Evolutionary conservation across 2,797 vertebrate species (phyloP).

Genomic region (Enteromius fasciolatus): DNA sequence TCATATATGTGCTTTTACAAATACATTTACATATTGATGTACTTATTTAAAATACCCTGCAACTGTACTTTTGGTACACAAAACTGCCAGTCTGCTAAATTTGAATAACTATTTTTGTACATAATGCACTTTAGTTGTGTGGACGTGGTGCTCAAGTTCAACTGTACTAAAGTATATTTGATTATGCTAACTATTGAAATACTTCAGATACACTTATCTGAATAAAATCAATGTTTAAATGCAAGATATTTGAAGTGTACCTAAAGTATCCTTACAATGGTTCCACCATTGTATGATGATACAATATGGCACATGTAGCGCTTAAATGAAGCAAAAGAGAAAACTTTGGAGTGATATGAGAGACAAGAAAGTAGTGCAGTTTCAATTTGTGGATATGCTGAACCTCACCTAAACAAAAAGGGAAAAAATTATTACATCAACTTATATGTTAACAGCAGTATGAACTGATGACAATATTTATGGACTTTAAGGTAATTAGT

Average conservation of each 20-base stretch:
- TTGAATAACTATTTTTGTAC: too few relatives aligned
- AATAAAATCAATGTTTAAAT: too few relatives aligned
- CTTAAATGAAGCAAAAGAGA: not conserved
- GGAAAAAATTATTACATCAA: not conserved
- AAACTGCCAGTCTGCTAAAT: too few relatives aligned
- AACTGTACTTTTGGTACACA: not conserved
- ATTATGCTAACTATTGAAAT: not conserved
- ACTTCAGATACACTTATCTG: not conserved
- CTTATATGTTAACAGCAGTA: not conserved
- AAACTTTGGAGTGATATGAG: not conserved
- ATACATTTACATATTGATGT: not conserved
- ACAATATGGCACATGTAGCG: not conserved
- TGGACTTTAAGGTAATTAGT: not conserved
- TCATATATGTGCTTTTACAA: not conserved
- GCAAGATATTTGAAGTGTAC: not conserved
- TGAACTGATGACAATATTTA: not conserved
- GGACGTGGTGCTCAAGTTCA: too few relatives aligned
- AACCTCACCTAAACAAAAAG: not conserved
- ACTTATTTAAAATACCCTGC: not conserved
- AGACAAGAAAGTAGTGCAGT: too few relatives aligned
- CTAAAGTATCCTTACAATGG: too few relatives aligned
- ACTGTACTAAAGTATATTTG: not conserved
- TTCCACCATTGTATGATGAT: not conserved
- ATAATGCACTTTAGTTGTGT: too few relatives aligned
- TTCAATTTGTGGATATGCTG: not conserved